Conservation (phyloP, 1,140 invertebrate species). For the Whitmania pigra region DNA sequence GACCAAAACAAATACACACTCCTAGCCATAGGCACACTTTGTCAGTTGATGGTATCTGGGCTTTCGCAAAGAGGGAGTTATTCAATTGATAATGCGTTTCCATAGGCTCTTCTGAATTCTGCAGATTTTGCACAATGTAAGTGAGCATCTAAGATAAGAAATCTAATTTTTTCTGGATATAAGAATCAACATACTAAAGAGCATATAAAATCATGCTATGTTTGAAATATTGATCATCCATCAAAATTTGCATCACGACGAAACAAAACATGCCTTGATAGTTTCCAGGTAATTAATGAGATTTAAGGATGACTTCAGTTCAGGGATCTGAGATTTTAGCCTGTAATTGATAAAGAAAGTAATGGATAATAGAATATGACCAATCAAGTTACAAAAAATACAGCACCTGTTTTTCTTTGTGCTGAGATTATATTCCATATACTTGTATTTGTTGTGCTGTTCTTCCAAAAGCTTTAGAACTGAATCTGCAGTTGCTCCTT, state of each 20-base stretch:
- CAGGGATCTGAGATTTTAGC: constrained; percentile 10
- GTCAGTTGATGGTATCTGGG: constrained; percentile 71
- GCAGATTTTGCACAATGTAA: constrained; percentile 19
- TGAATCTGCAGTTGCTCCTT: constrained; percentile 66
- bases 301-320: constrained; percentile 3
- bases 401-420: constrained; percentile 58
- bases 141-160: too few species aligned
- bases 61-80: constrained; percentile 85
- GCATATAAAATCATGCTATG: not conserved
- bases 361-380: not conserved
- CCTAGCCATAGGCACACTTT: constrained; percentile 95
- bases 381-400: constrained; percentile 11
- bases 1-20: constrained; percentile 41
- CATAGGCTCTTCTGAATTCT: constrained; percentile 48
- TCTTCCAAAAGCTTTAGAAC: constrained; percentile 76
- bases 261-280: not conserved
- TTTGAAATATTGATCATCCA: not conserved
- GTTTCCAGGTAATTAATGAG: not conserved
- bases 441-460: constrained; percentile 86
- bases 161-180: too few species aligned
- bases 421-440: constrained; percentile 81
- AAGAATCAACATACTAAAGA: not conserved
- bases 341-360: too few species aligned
- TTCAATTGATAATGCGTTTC: constrained; percentile 85
- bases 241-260: not conserved